Conservation (phyloP, 2,888 invertebrate genomes). For the Sphaerophoria taeniata region DNA sequence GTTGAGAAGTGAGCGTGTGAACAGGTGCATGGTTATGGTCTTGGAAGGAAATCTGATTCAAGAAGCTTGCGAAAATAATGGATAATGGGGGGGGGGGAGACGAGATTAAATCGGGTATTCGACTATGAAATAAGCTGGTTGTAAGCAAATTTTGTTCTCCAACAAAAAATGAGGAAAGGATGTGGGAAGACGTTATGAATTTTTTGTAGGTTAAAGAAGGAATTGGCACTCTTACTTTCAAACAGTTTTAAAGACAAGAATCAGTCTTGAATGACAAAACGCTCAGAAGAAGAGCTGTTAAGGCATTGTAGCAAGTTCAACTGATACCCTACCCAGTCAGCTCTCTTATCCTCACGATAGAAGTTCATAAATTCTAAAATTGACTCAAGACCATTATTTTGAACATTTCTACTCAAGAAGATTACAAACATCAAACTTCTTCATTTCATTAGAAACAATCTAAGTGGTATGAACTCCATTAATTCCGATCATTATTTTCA, state of each 20-base stretch:
- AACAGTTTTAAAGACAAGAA: too few species aligned
- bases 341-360: too few species aligned
- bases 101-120: background rate
- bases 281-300: too few species aligned
- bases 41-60: conserved; percentile 2
- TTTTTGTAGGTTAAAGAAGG: background rate
- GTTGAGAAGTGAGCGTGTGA: conserved; percentile 25
- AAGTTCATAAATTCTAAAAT: too few species aligned
- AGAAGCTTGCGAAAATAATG: conserved; percentile 16
- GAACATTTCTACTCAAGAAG: too few species aligned
- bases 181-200: background rate
- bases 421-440: too few species aligned
- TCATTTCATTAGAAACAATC: background rate
- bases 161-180: background rate
- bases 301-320: too few species aligned
- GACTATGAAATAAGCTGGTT: background rate
- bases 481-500: background rate
- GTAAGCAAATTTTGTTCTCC: background rate
- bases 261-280: too few species aligned
- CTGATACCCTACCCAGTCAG: too few species aligned
- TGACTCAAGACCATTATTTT: too few species aligned
- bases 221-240: background rate
- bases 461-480: conserved; percentile 3
- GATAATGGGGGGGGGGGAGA: background rate
- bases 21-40: conserved; percentile 1